Conservation (phyloP, 2,113 vertebrate genomes). For the Psephotus haematonotus region DNA sequence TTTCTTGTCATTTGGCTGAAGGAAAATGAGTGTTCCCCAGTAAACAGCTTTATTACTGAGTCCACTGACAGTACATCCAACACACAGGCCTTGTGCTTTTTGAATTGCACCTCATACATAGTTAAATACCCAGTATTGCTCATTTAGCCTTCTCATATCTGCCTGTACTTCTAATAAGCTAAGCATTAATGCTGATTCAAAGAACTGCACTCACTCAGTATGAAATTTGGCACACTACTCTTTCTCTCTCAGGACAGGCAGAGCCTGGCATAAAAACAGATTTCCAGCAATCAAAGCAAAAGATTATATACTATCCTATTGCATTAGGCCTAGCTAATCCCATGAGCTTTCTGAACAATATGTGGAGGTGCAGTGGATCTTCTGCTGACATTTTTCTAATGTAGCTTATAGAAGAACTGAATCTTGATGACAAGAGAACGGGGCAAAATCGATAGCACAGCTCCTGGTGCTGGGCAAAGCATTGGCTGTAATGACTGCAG, state of each 20-base stretch:
- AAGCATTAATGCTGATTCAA: slow-evolving; percentile 5
- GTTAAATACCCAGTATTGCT: slow-evolving; percentile 23
- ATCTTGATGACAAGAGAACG: background rate
- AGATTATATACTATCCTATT: background rate
- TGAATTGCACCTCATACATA: background rate
- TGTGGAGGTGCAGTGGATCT: background rate
- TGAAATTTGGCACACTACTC: background rate
- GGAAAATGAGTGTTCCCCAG: background rate
- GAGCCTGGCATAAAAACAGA: background rate
- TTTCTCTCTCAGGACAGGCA: background rate
- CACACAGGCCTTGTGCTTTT: background rate
- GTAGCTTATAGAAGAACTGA: background rate
- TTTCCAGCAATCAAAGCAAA: background rate
- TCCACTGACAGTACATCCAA: background rate
- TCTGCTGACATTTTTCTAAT: background rate
- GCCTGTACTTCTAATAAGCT: slow-evolving; percentile 4
- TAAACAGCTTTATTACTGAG: background rate
- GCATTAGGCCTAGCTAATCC: background rate
- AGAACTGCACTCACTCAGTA: background rate
- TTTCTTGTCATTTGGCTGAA: slow-evolving; percentile 7
- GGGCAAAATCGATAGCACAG: background rate
- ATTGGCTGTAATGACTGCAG: background rate
- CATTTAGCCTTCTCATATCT: slow-evolving; percentile 12
- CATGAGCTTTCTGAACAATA: background rate
- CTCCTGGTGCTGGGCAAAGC: background rate